A percentile compares a stretch with the other conserved stretches of the same genome.
These are phyloP conservation scores for Megastigmus dorsalis DNA, from an alignment of 2,888 invertebrate species.

Conservation along the genomic window DNA sequence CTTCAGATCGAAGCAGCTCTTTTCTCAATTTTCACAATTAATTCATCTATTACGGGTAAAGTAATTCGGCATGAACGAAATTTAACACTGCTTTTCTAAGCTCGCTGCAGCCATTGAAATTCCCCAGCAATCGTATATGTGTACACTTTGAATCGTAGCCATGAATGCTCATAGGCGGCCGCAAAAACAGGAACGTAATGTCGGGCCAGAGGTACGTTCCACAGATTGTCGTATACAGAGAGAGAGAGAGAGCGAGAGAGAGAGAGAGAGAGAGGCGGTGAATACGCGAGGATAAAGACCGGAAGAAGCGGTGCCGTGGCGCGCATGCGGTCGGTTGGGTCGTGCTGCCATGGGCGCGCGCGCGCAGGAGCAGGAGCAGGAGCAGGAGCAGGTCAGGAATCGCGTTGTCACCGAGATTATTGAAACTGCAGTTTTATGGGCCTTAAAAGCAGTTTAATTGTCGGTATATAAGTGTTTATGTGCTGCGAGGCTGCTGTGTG, in stretches of 20 bases:
- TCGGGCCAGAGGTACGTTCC: conserved; percentile 15
- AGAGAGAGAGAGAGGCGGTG: conserved; percentile 55
- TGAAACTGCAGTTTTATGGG: conserved; percentile 72
- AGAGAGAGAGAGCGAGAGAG: conserved; percentile 45
- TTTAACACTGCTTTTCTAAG: no score
- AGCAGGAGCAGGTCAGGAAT: conserved; percentile 70
- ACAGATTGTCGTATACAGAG: conserved; percentile 47
- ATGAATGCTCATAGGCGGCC: neutral
- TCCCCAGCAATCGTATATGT: no score
- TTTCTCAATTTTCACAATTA: no score
- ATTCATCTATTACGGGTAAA: no score
- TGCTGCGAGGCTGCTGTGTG: conserved; percentile 65
- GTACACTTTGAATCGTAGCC: neutral
- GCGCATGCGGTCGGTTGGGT: no score
- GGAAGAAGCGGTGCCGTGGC: conserved; percentile 37
- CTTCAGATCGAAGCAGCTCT: no score
- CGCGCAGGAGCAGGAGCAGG: conserved; percentile 13
- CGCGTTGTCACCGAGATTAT: conserved; percentile 73
- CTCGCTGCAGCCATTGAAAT: no score
- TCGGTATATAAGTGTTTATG: conserved; percentile 75
- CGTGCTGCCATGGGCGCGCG: neutral
- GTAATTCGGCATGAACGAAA: no score
- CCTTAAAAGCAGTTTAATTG: conserved; percentile 75
- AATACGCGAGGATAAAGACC: conserved; percentile 43
- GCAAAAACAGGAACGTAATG: neutral